Evolutionary conservation across 2,888 invertebrate genomes (phyloP).

Genomic region (Penaeus monodon): DNA sequence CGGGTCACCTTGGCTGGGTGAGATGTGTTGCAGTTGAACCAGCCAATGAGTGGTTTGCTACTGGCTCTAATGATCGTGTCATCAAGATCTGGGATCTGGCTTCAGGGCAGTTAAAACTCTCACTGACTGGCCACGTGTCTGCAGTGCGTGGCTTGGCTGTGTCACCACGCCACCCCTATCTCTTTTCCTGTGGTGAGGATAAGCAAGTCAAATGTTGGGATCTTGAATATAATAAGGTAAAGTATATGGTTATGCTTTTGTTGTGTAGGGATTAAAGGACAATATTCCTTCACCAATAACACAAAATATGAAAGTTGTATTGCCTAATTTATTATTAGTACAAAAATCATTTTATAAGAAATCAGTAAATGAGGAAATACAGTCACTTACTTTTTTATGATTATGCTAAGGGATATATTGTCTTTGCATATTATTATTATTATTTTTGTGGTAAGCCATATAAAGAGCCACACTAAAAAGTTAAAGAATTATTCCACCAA

Average conservation of each 20-base stretch:
- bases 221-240: conserved; percentile 95
- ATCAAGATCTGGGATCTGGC: conserved; percentile 99
- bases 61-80: conserved; percentile 96
- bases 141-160: conserved; percentile 96
- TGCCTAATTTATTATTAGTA: too few relatives aligned
- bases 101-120: conserved; percentile 93
- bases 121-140: conserved; percentile 98
- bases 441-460: too few relatives aligned
- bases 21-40: conserved; percentile 98
- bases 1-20: conserved; percentile 96
- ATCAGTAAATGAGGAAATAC: too few relatives aligned
- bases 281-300: too few relatives aligned
- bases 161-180: conserved; percentile 93
- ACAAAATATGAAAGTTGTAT: too few relatives aligned
- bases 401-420: too few relatives aligned
- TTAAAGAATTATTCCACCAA: too few relatives aligned
- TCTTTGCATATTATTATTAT: too few relatives aligned
- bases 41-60: conserved; percentile 94
- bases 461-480: too few relatives aligned
- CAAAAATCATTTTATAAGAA: too few relatives aligned
- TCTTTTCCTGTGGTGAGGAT: conserved; percentile 99
- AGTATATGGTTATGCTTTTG: not conserved
- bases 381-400: too few relatives aligned
- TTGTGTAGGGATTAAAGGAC: not conserved
- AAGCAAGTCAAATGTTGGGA: conserved; percentile 99